Base-by-base conservation (phyloP, 2,888 invertebrate species). In the Eueremaeus valkanovi region DNA sequence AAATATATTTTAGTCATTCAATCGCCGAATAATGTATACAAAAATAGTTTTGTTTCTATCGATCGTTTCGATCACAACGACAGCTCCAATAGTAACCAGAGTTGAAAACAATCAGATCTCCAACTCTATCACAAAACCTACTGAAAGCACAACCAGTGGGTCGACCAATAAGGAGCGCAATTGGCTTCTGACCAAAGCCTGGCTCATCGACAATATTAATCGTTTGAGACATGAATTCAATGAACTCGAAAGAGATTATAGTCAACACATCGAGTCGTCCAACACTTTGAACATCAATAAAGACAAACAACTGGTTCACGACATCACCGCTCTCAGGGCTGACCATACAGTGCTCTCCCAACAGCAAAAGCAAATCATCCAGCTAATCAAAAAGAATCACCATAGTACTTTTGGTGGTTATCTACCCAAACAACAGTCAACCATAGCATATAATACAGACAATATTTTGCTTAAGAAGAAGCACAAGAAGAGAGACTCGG, bases 181-280 rank as follows among this genome's bases (percentile, higher is more conserved):
- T 72, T 73, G 75, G 75, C 55, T 76, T 3, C 33, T 73, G 21
- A 77, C 77, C 6, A 63, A 77, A 42, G 74, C 75, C 55, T 77
- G 77, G 77, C 66, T 77, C 11, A 76, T 77, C 33, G 77, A 77
- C 27, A 77, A 76, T 42, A 77, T 77, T 9, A 75, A 77, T 49
- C 42, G 68, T 27, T 55, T 77, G 24, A 31, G 74, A 31, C 72
- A 72, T 18, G 77, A 77, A 73, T 55, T 77, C 40, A 76, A 36
- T 58, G 77, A 77, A 72, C 36, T 77, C 51, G 55, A 70, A 24
- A 73, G 75, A 16, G 73, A 75, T 31, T 76, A 73, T 24, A 72
- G 24, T 3, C 55, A 74, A 11, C 76, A 76, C 58, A 16, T 75
- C 31, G 73, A 72, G n/a, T 29, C 11, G 13, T 6, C 63, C 3